Percentiles rank a stretch among this genome's conserved stretches.
Conservation (phyloP, 2,797 vertebrate genomes). For the Botia kubotai region DNA sequence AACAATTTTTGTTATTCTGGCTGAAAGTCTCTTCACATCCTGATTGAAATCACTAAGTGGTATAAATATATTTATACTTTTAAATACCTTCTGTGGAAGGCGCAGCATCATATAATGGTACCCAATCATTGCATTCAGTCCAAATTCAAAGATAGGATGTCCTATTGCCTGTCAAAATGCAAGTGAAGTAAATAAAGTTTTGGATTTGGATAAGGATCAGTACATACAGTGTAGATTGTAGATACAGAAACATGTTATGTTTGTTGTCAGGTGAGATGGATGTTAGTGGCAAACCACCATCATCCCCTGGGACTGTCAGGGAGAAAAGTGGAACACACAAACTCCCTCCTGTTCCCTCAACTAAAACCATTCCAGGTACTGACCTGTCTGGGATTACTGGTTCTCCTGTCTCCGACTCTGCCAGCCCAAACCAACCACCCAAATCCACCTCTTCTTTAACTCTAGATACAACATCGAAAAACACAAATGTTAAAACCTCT, state of each 20-base stretch:
- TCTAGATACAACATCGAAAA: slow-evolving; percentile 15
- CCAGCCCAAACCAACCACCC: not conserved
- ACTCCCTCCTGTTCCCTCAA: slow-evolving; percentile 16
- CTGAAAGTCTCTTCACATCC: too few species aligned
- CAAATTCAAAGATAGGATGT: too few species aligned
- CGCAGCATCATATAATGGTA: too few species aligned
- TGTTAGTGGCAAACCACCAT: not conserved
- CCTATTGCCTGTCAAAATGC: too few species aligned
- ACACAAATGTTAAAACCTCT: slow-evolving; percentile 3
- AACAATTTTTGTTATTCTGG: too few species aligned
- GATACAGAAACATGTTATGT: not conserved
- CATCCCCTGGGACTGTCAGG: slow-evolving; percentile 6
- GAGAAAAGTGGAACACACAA: not conserved
- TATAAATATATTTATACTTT: too few species aligned
- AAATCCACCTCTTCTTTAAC: not conserved
- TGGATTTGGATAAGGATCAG: not conserved
- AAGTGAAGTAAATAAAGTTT: too few species aligned
- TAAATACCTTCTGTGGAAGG: too few species aligned
- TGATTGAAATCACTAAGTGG: too few species aligned
- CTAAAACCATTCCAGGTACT: slow-evolving; percentile 24
- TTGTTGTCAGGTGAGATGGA: slow-evolving; percentile 41
- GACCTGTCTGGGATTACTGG: not conserved
- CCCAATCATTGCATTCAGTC: too few species aligned
- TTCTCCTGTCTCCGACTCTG: not conserved
- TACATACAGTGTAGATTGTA: not conserved